Conservation (phyloP, 1,140 invertebrate species). For the Apis laboriosa region DNA sequence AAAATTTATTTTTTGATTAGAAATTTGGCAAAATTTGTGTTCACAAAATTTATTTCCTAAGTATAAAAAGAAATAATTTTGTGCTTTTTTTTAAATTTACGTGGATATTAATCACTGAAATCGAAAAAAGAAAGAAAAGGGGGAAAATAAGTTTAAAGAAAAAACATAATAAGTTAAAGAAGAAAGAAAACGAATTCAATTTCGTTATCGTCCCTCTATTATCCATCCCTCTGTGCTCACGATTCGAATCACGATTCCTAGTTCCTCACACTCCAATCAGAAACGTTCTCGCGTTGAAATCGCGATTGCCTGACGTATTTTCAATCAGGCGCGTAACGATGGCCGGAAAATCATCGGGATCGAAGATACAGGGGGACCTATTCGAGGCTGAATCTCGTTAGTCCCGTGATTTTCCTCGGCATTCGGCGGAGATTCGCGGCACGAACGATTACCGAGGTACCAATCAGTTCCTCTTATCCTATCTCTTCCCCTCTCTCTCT, state of each 20-base stretch:
- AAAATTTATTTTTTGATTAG: no score
- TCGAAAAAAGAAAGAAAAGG: no score
- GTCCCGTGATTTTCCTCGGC: slow-evolving; percentile 45
- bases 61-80: no score
- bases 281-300: not conserved
- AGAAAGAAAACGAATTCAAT: no score
- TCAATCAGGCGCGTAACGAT: slow-evolving; percentile 36
- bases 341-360: slow-evolving; percentile 15
- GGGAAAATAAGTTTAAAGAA: no score
- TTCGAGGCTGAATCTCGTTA: slow-evolving; percentile 50
- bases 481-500: not conserved
- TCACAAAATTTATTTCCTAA: no score
- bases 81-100: no score
- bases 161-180: no score
- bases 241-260: not conserved
- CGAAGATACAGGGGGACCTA: slow-evolving; percentile 7
- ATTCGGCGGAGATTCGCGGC: slow-evolving; percentile 47
- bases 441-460: slow-evolving; percentile 46
- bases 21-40: no score
- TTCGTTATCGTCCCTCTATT: no score
- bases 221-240: no score
- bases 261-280: not conserved
- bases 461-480: slow-evolving; percentile 37
- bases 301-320: slow-evolving; percentile 38
- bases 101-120: no score